Conservation (phyloP, 2,113 vertebrate genomes). For the Isichthys henryi region DNA sequence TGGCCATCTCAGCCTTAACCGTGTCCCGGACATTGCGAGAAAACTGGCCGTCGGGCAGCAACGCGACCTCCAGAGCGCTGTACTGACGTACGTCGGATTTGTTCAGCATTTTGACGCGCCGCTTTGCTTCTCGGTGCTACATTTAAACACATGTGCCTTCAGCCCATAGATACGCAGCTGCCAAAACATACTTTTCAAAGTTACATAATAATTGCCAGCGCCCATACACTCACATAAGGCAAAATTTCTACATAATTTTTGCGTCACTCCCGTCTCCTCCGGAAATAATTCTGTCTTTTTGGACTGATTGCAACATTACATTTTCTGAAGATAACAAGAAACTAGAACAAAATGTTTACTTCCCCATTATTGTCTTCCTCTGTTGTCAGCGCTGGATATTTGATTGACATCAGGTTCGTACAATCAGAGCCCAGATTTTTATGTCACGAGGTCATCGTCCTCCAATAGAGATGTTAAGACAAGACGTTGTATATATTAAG, state of each 20-base stretch:
- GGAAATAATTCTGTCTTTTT: not conserved
- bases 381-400: not conserved
- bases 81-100: slow-evolving; percentile 13
- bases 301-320: not conserved
- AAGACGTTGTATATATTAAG: not conserved
- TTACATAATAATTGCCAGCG: not conserved
- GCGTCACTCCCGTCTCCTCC: not conserved
- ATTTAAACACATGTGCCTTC: not conserved
- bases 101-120: slow-evolving; percentile 32
- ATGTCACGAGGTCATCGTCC: not conserved
- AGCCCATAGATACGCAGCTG: not conserved
- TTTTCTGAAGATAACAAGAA: not conserved
- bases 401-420: not conserved
- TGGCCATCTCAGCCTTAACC: slow-evolving; percentile 37
- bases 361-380: not conserved
- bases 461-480: slow-evolving; percentile 7
- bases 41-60: slow-evolving; percentile 41
- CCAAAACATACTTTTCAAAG: not conserved
- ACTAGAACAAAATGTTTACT: slow-evolving; percentile 4
- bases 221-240: not conserved
- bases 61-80: slow-evolving; percentile 43
- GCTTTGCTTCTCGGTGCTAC: not conserved
- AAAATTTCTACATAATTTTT: not conserved
- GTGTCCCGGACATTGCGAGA: slow-evolving; percentile 25
- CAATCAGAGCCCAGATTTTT: not conserved